Evolutionary conservation across 2,797 vertebrate genomes (phyloP), one percentile per base, ranked within the genome.

Genomic region (Danio kyathit): DNA sequence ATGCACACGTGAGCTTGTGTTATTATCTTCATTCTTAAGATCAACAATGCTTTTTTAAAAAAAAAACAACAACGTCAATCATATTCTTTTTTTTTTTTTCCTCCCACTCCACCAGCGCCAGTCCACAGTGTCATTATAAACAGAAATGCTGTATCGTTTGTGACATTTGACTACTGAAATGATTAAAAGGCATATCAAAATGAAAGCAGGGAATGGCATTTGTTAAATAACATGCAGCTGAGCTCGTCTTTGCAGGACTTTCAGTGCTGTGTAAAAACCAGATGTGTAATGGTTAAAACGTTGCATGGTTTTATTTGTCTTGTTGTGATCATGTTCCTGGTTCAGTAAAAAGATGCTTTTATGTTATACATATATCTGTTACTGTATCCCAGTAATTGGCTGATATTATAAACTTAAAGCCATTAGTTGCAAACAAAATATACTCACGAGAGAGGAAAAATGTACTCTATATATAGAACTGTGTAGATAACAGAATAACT

Each of bases 41-140:
- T 66, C 17, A 65, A 46, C 12, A 14, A 2, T 4, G 0, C 4
- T 57, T 44, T 74, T 7, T n/a, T n/a, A n/a, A n/a, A n/a, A n/a
- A n/a, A n/a, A n/a, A n/a, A n/a, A n/a, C n/a, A 6, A 41, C 16
- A 48, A 54, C 54, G n/a, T 54, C 29, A 17, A 41, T 14, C 48
- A 0, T 17, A 38, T 40, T 17, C 8, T 43, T 54, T 17, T 17
- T 38, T 54, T 17, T 17, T 38, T 41, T 65, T 43, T 21, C 19
- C 7, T n/a, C 52, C 19, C 41, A 29, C 29, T 49, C 21, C 13
- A 51, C 43, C 46, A 66, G 65, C 60, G 71, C 16, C 66, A 57
- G 74, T 82, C 76, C 71, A 43, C 56, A 60, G 71, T 79, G 76
- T 61, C 59, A 79, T 85, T 85, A 80, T 60, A 76, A 61, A 66